These are phyloP conservation scores for Botia kubotai DNA, from an alignment of 2,797 vertebrate species.

Conservation along the genomic window DNA sequence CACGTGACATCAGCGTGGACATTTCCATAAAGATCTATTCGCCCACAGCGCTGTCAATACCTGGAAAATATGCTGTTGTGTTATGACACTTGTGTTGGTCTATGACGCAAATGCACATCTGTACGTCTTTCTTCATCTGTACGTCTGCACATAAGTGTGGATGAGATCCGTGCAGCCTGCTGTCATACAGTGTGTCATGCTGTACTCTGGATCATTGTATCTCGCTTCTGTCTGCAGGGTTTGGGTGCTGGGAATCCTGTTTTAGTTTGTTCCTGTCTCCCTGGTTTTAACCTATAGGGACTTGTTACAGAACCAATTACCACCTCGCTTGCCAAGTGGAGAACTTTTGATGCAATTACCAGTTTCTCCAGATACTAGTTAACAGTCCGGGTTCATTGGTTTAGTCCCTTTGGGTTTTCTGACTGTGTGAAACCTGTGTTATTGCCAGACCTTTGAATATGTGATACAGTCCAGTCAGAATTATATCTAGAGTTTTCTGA, in stretches of 20 bases:
- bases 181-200: conserved; percentile 19
- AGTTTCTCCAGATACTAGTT: conserved; percentile 48
- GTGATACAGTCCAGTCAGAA: background rate
- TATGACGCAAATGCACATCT: conserved; percentile 12
- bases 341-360: conserved; percentile 54
- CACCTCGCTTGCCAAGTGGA: conserved; percentile 41
- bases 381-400: conserved; percentile 51
- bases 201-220: background rate
- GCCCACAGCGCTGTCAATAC: background rate
- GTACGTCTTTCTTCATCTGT: conserved; percentile 22
- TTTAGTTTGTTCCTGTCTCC: background rate
- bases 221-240: background rate
- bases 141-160: conserved; percentile 13
- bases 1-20: background rate
- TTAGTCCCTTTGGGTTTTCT: conserved; percentile 18
- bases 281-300: conserved; percentile 49
- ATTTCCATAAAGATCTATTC: conserved; percentile 8
- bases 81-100: background rate
- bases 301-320: conserved; percentile 55
- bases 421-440: background rate
- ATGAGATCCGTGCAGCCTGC: conserved; percentile 1
- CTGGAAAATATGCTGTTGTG: conserved; percentile 14
- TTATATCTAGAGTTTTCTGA: no score
- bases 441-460: background rate
- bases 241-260: no score